Evolutionary conservation across 2,113 vertebrate species (phyloP), one percentile per base, ranked within the genome.

Genomic region (Spheniscus mendiculus): DNA sequence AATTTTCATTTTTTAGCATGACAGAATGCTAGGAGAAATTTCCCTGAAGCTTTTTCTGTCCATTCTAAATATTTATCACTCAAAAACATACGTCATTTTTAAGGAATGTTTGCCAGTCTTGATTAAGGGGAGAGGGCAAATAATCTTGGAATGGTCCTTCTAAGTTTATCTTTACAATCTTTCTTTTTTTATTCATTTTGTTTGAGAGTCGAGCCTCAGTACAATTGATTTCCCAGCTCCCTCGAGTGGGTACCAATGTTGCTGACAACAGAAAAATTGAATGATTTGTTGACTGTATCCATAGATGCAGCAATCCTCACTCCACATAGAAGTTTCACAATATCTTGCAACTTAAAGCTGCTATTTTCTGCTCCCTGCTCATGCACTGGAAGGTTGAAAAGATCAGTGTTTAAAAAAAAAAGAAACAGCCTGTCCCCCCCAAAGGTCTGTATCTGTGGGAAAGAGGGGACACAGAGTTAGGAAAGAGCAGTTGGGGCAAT

Each of bases 141-240:
- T 50, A 80, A 50, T 81, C 71, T 87, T 74, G 66, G 49, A 83
- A 53, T 53, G 38, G 26, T n/a, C 50, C 34, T 49, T 90, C 61
- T 29, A 58, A 82, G 55, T 74, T 69, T 94, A 73, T 70, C n/a
- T 23, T 55, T 52, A 44, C 65, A 78, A 63, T 92, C 70, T 73
- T 76, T 62, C 53, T 82, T 76, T 88, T 84, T 77, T 20, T 40
- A 38, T 49, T 63, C 49, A 79, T 74, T 83, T 65, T 74, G 49
- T 73, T 79, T 70, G 55, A 22, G 78, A 90, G 67, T 49, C 58
- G 27, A 90, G 55, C 50, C 26, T 86, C 76, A 58, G 50, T 77
- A 52, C 88, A 93, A 91, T 63, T 91, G 70, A 89, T 85, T 94
- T 94, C 65, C 74, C 49, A 53, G 47, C 53, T 85, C 81, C 65